Conservation (phyloP, 92 coral and sea anemone species). For the Desmophyllum pertusum region DNA sequence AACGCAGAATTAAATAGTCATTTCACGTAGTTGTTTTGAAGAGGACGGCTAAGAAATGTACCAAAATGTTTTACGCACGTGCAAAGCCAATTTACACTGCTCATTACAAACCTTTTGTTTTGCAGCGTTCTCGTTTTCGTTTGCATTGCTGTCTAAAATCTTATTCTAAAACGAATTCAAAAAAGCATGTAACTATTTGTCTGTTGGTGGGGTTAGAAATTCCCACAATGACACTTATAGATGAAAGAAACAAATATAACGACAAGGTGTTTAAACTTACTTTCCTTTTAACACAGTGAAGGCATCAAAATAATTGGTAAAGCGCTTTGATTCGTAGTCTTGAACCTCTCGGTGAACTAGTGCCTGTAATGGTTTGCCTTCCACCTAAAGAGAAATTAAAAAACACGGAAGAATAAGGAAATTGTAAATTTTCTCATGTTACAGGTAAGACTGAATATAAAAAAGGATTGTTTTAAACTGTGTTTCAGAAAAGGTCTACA, state of each 20-base stretch:
- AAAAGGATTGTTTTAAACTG: neutral
- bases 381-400: slow-evolving; percentile 9
- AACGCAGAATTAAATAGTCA: too few species aligned
- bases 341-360: slow-evolving; percentile 50
- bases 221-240: too few species aligned
- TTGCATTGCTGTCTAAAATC: neutral
- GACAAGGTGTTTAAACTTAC: neutral
- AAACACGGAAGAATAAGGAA: neutral
- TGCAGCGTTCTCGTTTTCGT: neutral
- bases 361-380: slow-evolving; percentile 30
- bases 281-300: slow-evolving; percentile 43
- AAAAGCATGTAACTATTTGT: neutral
- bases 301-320: slow-evolving; percentile 31
- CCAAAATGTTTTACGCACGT: too few species aligned
- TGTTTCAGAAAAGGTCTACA: neutral
- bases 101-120: too few species aligned
- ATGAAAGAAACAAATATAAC: neutral
- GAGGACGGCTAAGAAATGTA: too few species aligned
- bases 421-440: neutral
- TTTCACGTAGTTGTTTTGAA: too few species aligned
- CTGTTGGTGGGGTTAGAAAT: neutral
- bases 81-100: too few species aligned
- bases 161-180: too few species aligned
- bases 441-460: neutral
- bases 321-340: slow-evolving; percentile 48